Percentiles rank a stretch among this genome's conserved stretches.
phyloP scores from a whole-genome alignment of 2,113 vertebrate genomes.

The Oxyruncus cristatus region DNA sequence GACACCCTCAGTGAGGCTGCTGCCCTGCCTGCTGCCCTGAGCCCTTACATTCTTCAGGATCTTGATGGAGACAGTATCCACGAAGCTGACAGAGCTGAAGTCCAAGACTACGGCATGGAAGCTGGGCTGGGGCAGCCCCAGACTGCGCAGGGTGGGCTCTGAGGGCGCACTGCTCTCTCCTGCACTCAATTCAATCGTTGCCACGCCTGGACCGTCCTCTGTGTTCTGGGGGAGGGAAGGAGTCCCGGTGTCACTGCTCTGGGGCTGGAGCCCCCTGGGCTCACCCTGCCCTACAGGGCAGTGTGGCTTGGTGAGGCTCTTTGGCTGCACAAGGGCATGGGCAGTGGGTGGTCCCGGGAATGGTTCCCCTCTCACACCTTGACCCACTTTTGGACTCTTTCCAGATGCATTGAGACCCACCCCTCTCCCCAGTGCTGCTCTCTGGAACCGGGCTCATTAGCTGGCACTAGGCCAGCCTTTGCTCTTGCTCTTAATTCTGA shows the following conservation, averaged over 20 bases:
- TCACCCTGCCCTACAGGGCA: not conserved
- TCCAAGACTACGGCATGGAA: conserved; percentile 86
- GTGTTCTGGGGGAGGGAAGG: not conserved
- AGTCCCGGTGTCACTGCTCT: rapidly evolving
- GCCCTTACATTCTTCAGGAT: conserved; percentile 83
- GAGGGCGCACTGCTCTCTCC: not conserved
- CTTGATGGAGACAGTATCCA: conserved; percentile 92
- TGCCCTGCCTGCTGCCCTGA: not conserved
- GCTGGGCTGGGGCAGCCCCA: conserved; percentile 64
- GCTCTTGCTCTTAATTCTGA: not conserved
- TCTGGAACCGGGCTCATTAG: not conserved
- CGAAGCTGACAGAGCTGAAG: conserved; percentile 85
- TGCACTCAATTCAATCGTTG: not conserved
- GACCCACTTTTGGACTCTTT: not conserved
- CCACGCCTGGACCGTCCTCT: not conserved
- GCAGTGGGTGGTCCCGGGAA: rapidly evolving
- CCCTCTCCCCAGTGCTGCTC: not conserved
- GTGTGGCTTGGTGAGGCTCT: not conserved
- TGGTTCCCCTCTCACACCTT: not conserved
- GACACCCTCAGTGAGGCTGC: rapidly evolving
- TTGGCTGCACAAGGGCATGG: not conserved
- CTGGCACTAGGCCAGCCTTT: not conserved
- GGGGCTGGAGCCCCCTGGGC: rapidly evolving
- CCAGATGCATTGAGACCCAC: rapidly evolving
- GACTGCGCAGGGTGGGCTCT: not conserved